Evolutionary conservation across 2,113 vertebrate genomes (phyloP).

Genomic region (Pelecanoides urinatrix): DNA sequence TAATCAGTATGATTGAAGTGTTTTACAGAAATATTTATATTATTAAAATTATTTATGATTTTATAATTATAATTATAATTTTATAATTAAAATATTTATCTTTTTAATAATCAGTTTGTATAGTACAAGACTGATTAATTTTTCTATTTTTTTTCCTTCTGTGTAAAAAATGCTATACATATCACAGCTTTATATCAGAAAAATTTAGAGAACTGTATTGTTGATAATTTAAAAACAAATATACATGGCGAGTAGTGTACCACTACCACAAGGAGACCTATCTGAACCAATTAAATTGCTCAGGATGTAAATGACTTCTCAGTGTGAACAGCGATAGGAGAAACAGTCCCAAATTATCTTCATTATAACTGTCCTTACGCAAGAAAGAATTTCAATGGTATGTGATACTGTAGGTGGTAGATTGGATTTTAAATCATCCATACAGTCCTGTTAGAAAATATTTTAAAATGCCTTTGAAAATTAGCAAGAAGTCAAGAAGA

Average conservation of each 20-base stretch:
- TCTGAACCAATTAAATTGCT: background rate
- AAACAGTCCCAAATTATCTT: conserved; percentile 18
- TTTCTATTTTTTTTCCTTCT: background rate
- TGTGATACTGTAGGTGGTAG: conserved; percentile 26
- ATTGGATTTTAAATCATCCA: conserved; percentile 36
- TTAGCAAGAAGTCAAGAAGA: background rate
- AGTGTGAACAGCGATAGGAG: background rate
- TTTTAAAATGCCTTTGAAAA: background rate
- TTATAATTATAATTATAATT: too few species aligned
- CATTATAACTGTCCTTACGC: background rate
- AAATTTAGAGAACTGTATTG: background rate
- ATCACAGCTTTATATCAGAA: background rate
- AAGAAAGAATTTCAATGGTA: background rate
- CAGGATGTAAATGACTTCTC: conserved; percentile 12
- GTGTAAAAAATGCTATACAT: background rate
- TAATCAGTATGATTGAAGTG: background rate
- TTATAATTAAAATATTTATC: too few species aligned
- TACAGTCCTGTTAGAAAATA: background rate
- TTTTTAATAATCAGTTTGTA: too few species aligned
- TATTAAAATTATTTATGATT: background rate
- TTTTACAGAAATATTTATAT: background rate
- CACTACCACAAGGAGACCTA: background rate
- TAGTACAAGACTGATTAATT: background rate
- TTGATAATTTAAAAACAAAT: background rate
- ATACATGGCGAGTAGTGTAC: background rate